phyloP scores from a whole-genome alignment of 2,113 vertebrate species.

The Oncorhynchus masou region DNA sequence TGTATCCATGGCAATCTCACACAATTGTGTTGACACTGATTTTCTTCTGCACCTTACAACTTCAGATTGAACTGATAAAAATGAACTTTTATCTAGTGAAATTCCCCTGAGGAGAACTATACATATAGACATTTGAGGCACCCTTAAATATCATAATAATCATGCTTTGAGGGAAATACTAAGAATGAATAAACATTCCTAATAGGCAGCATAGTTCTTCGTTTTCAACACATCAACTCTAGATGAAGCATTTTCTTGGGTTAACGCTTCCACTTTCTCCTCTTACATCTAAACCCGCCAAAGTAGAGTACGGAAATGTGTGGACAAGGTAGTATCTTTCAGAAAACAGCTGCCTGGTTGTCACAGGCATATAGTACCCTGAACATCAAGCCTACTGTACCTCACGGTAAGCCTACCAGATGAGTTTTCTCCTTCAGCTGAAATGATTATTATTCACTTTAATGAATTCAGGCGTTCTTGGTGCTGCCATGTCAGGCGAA shows the following conservation, averaged over 20 bases:
- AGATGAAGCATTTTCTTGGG: too few species aligned
- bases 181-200: too few species aligned
- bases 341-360: too few species aligned
- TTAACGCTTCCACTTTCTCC: too few species aligned
- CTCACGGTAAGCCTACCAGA: not conserved
- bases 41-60: not conserved
- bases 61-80: constrained; percentile 6
- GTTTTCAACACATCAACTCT: too few species aligned
- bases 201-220: too few species aligned
- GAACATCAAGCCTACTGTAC: not conserved
- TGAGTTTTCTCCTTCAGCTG: not conserved
- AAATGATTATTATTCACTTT: constrained; percentile 31
- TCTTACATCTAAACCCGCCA: too few species aligned
- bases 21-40: constrained; percentile 25
- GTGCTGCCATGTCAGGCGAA: constrained; percentile 17
- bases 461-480: constrained; percentile 26
- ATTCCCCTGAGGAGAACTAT: not conserved
- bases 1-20: constrained; percentile 45
- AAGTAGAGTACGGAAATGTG: too few species aligned
- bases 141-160: too few species aligned
- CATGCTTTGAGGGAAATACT: too few species aligned
- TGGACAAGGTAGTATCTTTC: too few species aligned
- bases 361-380: not conserved
- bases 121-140: not conserved
- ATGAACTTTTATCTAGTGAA: not conserved